Evolutionary conservation across 1,140 invertebrate species (phyloP).

Genomic region (Scylla paramamosain): DNA sequence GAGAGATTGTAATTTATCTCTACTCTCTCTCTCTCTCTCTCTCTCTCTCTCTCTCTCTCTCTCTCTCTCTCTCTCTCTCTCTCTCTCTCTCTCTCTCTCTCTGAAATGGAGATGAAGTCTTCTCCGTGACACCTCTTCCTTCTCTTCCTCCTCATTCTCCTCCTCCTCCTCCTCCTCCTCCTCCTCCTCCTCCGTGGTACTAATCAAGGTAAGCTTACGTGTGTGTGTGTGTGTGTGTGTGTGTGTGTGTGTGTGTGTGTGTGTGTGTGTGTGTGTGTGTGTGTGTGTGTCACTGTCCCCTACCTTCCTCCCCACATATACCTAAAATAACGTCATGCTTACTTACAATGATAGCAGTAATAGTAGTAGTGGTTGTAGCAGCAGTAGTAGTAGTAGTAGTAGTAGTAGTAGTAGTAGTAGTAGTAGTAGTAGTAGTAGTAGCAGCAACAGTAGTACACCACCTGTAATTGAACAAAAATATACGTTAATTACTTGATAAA

Average conservation of each 20-base stretch:
- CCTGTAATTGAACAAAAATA: too few relatives aligned
- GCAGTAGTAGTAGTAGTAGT: too few relatives aligned
- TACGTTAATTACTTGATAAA: too few relatives aligned
- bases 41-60: background rate
- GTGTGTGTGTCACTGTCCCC: too few relatives aligned
- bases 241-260: background rate
- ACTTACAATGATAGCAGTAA: too few relatives aligned
- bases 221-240: conserved; percentile 37
- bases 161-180: background rate
- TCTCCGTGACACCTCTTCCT: background rate
- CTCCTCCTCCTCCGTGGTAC: background rate
- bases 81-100: background rate
- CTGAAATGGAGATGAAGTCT: background rate
- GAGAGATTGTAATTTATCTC: too few relatives aligned
- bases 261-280: too few relatives aligned
- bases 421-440: too few relatives aligned
- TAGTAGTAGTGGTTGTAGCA: too few relatives aligned
- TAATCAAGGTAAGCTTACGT: background rate
- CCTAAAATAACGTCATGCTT: too few relatives aligned
- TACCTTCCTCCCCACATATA: too few relatives aligned
- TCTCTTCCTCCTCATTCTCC: background rate
- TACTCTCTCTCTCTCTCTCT: background rate
- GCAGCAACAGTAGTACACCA: background rate
- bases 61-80: background rate
- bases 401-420: too few relatives aligned